Percentiles rank a stretch among this genome's conserved stretches.
phyloP scores from a whole-genome alignment of 2,113 vertebrate species.

The Mellivora capensis region DNA sequence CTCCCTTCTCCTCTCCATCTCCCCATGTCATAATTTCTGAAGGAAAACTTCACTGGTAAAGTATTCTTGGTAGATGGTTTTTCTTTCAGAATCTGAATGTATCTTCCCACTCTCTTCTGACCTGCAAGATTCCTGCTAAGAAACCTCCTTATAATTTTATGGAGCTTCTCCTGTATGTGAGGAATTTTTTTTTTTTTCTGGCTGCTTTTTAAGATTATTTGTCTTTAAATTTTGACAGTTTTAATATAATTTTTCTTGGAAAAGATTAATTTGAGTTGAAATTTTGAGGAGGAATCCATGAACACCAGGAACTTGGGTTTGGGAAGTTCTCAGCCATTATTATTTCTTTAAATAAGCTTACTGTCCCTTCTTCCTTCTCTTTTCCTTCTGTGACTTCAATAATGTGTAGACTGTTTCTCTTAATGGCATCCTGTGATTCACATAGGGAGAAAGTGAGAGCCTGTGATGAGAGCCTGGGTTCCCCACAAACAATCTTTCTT shows the following conservation, averaged over 20 bases:
- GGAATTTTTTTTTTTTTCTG: background rate
- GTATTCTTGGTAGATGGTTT: background rate
- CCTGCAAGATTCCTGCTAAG: background rate
- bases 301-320: background rate
- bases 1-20: too few species aligned
- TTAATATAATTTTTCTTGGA: background rate
- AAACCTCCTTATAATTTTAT: background rate
- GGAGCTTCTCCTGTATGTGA: background rate
- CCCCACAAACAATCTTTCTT: too few species aligned
- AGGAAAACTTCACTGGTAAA: background rate
- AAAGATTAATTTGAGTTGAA: background rate
- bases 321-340: background rate
- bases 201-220: background rate
- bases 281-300: background rate
- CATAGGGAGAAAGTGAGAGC: too few species aligned
- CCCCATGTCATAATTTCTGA: background rate
- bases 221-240: background rate
- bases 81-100: background rate
- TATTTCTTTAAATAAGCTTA: background rate
- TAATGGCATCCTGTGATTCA: background rate
- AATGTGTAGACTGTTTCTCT: background rate
- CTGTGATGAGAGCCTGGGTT: too few species aligned
- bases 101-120: background rate
- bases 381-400: background rate
- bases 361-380: background rate